These are phyloP conservation scores for Orchesella cincta DNA, from an alignment of 1,140 invertebrate genomes.

Conservation along the genomic window DNA sequence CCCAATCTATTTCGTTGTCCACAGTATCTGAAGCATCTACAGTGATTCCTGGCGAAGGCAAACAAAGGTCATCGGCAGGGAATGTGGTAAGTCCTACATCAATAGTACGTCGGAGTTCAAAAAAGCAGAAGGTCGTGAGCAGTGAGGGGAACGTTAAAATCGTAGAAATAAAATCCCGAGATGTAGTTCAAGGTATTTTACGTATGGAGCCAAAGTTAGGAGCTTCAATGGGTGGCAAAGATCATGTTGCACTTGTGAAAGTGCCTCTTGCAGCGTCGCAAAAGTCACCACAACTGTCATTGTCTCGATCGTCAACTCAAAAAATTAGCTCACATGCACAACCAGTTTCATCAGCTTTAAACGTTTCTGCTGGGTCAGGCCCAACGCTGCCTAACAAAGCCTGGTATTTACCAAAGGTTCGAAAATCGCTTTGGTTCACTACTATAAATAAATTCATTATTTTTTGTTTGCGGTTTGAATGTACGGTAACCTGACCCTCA, in stretches of 20 bases:
- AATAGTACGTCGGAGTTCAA: neutral
- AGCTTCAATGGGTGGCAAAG: conserved; percentile 18
- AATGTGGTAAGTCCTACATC: neutral
- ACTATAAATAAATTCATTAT: neutral
- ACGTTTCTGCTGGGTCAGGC: conserved; percentile 22
- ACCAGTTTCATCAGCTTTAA: conserved; percentile 10
- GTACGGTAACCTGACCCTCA: conserved; percentile 16
- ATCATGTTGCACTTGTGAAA: conserved; percentile 45
- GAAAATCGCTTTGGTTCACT: conserved; percentile 1
- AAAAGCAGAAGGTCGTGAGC: neutral
- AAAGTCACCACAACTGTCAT: neutral
- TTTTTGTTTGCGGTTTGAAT: conserved; percentile 20
- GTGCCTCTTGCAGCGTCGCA: conserved; percentile 33
- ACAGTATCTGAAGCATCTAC: conserved; percentile 44
- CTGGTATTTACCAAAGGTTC: conserved; percentile 40
- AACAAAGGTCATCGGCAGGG: neutral
- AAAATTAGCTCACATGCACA: neutral
- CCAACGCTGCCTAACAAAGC: conserved; percentile 27
- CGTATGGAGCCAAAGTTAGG: conserved; percentile 47
- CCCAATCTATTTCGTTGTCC: conserved; percentile 27
- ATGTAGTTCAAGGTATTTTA: conserved; percentile 50
- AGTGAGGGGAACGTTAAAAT: conserved; percentile 48
- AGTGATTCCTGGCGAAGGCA: conserved; percentile 31
- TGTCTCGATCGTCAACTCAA: conserved; percentile 16
- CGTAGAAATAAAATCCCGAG: conserved; percentile 49